These are phyloP conservation scores for Orbicella faveolata DNA, from an alignment of 64 coral and sea anemone species.

Conservation along the genomic window DNA sequence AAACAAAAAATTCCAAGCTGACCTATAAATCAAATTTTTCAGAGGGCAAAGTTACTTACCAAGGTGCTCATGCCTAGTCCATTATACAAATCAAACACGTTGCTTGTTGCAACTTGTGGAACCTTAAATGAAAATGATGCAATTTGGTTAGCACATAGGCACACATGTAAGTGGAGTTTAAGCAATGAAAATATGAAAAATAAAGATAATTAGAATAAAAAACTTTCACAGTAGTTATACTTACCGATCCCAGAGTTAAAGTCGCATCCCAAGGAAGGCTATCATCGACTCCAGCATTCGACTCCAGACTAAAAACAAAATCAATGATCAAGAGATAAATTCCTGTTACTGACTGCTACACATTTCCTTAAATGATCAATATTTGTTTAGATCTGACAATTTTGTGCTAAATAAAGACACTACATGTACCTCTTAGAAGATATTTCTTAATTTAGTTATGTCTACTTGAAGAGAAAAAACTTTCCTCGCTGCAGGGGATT, in stretches of 20 bases:
- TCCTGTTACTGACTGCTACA: neutral
- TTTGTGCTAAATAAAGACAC: neutral
- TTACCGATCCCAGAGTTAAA: conserved; percentile 24
- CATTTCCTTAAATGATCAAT: neutral
- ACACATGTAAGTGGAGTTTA: too few species aligned
- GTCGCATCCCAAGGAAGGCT: conserved; percentile 36
- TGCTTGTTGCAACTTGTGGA: conserved; percentile 39
- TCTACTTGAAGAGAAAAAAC: too few species aligned
- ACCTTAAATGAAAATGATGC: neutral
- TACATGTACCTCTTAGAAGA: too few species aligned
- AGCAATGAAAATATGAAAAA: neutral
- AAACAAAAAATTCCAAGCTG: too few species aligned
- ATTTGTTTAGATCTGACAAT: neutral
- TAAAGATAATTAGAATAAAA: neutral
- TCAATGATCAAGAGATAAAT: neutral
- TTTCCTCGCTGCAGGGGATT: too few species aligned
- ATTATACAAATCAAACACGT: conserved; percentile 64
- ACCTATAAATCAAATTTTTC: too few species aligned
- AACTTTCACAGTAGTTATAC: neutral
- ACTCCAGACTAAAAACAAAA: conserved; percentile 53
- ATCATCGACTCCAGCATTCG: conserved; percentile 44
- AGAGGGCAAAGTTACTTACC: neutral
- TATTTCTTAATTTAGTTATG: too few species aligned
- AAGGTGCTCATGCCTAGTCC: conserved; percentile 39
- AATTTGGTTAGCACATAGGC: neutral